Evolutionary conservation across 2,797 vertebrate genomes (phyloP), one percentile per base, ranked within the genome.

Genomic region (Bovichtus variegatus): DNA sequence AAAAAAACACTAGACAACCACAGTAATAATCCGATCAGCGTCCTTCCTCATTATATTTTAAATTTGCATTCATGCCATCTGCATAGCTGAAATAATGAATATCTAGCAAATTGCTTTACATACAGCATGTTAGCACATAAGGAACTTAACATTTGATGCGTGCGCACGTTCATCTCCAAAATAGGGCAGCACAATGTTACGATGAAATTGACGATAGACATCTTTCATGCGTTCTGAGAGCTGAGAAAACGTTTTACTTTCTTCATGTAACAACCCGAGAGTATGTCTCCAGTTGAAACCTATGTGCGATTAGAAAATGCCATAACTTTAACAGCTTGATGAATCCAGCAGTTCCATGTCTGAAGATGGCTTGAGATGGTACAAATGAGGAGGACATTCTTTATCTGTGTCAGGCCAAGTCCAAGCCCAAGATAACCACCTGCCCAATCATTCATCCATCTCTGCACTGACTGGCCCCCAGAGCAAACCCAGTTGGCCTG

Each of bases 361-460:
- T 71, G 62, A 51, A 64, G 80, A 38, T 62, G 59, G 16, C 36
- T 38, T 41, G 18, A 57, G 51, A 79, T 55, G 50, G 51, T 36
- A 44, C 67, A 40, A 74, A 78, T 12, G 21, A 74, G 64, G 27
- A 34, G 36, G 65, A 57, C 29, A 34, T 40, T 64, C 23, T 74
- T 65, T 41, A 77, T 83, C 54, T 85, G 67, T 87, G 87, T 86
- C 86, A 88, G 76, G 75, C 46, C 70, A 46, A 72, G 66, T 73
- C 80, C 70, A 34, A 67, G 83, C 53, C 68, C 53, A 41, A 86
- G 81, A 83, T 87, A 87, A 84, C 87, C 88, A 91, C 86, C 89
- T 88, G 82, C 71, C 76, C 73, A 73, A 76, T 85, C 80, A 57
- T 76, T 80, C 84, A 86, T 81, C 84, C 78, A 41, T 76, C 68